Evolutionary conservation across 2,113 vertebrate species (phyloP).

Genomic region (Grallaria varia): DNA sequence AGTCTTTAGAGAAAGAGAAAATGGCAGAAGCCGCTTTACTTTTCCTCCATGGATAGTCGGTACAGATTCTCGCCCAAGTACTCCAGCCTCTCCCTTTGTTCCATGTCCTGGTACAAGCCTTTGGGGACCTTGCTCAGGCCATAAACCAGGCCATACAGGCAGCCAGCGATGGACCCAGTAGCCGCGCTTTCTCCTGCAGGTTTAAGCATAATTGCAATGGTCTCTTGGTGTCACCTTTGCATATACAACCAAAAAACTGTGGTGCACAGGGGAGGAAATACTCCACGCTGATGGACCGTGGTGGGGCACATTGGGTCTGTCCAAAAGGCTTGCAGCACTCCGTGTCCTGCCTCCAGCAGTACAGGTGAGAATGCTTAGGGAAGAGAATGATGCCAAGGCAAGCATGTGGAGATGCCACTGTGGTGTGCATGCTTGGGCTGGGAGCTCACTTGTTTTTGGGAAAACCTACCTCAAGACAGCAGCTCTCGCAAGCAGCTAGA

Average conservation of each 20-base stretch:
- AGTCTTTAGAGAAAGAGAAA: slow-evolving; percentile 55
- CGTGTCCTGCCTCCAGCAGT: accelerated
- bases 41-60: slow-evolving; percentile 84
- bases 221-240: background rate
- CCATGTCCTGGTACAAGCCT: slow-evolving; percentile 84
- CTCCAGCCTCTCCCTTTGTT: slow-evolving; percentile 82
- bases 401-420: background rate
- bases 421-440: accelerated
- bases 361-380: background rate
- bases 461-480: background rate
- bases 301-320: background rate
- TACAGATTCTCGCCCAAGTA: slow-evolving; percentile 84
- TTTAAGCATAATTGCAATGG: background rate
- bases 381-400: background rate
- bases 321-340: background rate
- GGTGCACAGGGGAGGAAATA: background rate
- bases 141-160: slow-evolving; percentile 88
- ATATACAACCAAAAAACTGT: accelerated
- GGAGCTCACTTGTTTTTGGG: background rate
- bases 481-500: background rate
- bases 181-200: slow-evolving; percentile 87
- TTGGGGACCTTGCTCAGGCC: slow-evolving; percentile 81
- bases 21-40: slow-evolving; percentile 77
- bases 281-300: accelerated
- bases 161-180: slow-evolving; percentile 90